phyloP scores from a whole-genome alignment of 1,140 invertebrate genomes.

The Ceratina calcarata region DNA sequence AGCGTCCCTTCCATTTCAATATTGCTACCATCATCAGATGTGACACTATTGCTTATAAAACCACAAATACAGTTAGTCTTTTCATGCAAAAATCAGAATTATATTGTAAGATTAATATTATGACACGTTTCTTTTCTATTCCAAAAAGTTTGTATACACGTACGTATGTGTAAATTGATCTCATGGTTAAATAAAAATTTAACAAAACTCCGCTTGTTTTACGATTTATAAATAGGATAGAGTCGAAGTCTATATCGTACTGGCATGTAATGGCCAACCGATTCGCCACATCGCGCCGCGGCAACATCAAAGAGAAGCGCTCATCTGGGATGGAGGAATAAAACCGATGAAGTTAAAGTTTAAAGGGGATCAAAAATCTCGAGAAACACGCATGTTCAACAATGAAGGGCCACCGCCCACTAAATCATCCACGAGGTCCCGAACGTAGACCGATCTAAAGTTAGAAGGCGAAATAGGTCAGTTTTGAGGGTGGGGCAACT shows the following conservation, averaged over 20 bases:
- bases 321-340: slow-evolving; percentile 27
- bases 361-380: slow-evolving; percentile 26
- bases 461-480: slow-evolving; percentile 39
- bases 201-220: neutral
- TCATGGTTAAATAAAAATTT: neutral
- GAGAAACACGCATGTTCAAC: neutral
- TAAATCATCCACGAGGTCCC: neutral
- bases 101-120: too few species aligned
- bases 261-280: neutral
- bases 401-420: slow-evolving; percentile 23
- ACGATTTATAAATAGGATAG: neutral
- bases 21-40: neutral
- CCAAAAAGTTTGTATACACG: too few species aligned
- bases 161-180: too few species aligned
- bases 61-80: too few species aligned
- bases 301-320: slow-evolving; percentile 49
- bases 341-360: slow-evolving; percentile 53
- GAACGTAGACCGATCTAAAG: slow-evolving; percentile 18
- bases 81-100: too few species aligned
- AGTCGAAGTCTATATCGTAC: neutral
- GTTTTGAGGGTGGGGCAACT: slow-evolving; percentile 14
- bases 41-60: neutral
- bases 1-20: neutral
- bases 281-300: slow-evolving; percentile 40
- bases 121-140: too few species aligned